These are phyloP conservation scores for Saccopteryx bilineata DNA, from an alignment of 2,113 vertebrate species.

Conservation along the genomic window DNA sequence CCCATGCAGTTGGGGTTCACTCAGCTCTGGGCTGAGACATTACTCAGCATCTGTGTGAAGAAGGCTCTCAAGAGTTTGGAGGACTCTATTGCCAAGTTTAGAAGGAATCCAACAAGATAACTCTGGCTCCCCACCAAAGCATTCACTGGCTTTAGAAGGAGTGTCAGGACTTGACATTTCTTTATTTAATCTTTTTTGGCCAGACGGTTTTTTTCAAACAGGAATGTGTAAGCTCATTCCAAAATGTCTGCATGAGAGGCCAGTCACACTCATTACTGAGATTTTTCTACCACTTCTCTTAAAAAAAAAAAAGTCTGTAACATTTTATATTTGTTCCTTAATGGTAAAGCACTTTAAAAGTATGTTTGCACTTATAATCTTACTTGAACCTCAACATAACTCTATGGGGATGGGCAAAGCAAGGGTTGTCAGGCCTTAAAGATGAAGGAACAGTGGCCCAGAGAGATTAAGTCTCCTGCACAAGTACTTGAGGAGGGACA, in stretches of 20 bases:
- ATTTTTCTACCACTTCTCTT: slow-evolving; percentile 69
- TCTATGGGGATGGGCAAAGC: background rate
- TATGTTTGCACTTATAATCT: slow-evolving; percentile 46
- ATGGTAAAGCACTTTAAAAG: slow-evolving; percentile 28
- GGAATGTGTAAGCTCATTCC: slow-evolving; percentile 80
- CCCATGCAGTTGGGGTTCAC: background rate
- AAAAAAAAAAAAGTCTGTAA: slow-evolving; percentile 8
- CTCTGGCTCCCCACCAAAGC: slow-evolving; percentile 77
- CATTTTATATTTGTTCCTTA: slow-evolving; percentile 66
- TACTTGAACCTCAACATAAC: slow-evolving; percentile 49
- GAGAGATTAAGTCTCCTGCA: background rate
- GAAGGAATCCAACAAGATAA: slow-evolving; percentile 74
- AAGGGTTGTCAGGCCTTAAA: background rate
- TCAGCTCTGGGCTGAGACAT: background rate
- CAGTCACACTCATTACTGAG: slow-evolving; percentile 63
- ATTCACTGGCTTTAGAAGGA: slow-evolving; percentile 66
- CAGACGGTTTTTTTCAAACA: slow-evolving; percentile 79
- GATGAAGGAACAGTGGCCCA: background rate
- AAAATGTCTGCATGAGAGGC: slow-evolving; percentile 76
- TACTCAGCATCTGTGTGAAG: slow-evolving; percentile 52
- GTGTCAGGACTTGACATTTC: slow-evolving; percentile 76
- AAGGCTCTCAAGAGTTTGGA: slow-evolving; percentile 38
- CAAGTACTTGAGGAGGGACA: background rate
- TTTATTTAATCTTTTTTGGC: slow-evolving; percentile 82
- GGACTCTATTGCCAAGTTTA: slow-evolving; percentile 59